A percentile compares a stretch with the other conserved stretches of the same genome.
phyloP scores from a whole-genome alignment of 2,797 vertebrate genomes.

The Setipinna tenuifilis region DNA sequence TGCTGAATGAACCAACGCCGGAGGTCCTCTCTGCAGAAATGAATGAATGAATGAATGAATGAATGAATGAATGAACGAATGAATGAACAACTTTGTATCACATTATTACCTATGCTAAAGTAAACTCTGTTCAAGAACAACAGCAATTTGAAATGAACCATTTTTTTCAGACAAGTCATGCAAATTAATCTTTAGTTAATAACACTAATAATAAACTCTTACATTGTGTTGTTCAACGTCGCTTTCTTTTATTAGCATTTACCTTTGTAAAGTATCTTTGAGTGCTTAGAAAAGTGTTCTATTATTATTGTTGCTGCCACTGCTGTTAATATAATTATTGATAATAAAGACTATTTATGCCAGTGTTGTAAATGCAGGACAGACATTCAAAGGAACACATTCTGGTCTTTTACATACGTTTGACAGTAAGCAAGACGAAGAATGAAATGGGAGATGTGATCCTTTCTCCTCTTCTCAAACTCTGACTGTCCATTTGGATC shows the following conservation, averaged over 20 bases:
- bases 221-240: too few relatives aligned
- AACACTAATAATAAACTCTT: too few relatives aligned
- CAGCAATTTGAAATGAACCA: not conserved
- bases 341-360: not conserved
- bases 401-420: constrained; percentile 80
- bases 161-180: too few relatives aligned
- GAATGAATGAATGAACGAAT: constrained; percentile 28
- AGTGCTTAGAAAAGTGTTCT: too few relatives aligned
- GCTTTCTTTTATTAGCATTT: too few relatives aligned
- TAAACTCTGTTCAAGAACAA: not conserved
- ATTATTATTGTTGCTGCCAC: too few relatives aligned
- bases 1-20: constrained; percentile 98
- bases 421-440: constrained; percentile 96
- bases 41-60: constrained; percentile 29
- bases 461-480: constrained; percentile 86
- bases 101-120: not conserved
- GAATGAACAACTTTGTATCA: not conserved
- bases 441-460: constrained; percentile 96
- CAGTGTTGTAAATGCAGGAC: not conserved
- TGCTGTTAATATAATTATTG: too few relatives aligned
- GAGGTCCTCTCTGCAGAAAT: constrained; percentile 86
- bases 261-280: too few relatives aligned
- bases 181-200: too few relatives aligned
- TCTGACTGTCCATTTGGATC: constrained; percentile 62
- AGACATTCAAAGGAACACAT: not conserved